Evolutionary conservation across 2,113 vertebrate genomes (phyloP).

Genomic region (Sialia sialis): DNA sequence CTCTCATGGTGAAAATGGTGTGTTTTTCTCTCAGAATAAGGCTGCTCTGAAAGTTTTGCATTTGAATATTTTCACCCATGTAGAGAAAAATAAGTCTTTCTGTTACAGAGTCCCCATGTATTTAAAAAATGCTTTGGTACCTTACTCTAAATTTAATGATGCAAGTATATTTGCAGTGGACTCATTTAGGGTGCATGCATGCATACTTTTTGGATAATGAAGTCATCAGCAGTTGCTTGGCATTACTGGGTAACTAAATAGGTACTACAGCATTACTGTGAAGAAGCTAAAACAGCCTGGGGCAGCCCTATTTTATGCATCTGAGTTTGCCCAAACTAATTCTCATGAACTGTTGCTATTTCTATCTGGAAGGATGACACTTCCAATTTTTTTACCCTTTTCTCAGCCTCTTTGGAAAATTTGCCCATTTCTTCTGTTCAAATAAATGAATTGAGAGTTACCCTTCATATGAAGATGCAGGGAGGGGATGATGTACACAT

Average conservation of each 20-base stretch:
- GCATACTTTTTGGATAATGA: constrained; percentile 51
- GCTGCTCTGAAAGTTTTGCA: not conserved
- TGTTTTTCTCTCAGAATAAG: not conserved
- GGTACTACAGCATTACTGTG: not conserved
- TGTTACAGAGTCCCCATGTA: not conserved
- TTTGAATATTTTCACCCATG: not conserved
- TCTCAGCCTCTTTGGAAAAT: not conserved
- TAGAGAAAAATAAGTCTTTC: not conserved
- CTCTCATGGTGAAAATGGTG: not conserved
- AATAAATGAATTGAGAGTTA: not conserved
- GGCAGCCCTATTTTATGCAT: constrained; percentile 50
- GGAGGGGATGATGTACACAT: not conserved
- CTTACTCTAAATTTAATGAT: constrained; percentile 41
- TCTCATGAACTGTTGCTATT: constrained; percentile 32
- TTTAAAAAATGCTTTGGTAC: constrained; percentile 24
- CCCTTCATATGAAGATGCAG: not conserved
- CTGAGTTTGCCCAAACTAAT: constrained; percentile 45
- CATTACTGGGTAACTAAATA: constrained; percentile 59
- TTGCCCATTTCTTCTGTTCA: not conserved
- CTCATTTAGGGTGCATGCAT: constrained; percentile 23
- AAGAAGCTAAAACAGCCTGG: constrained; percentile 42
- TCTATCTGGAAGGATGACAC: not conserved
- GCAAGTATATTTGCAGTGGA: not conserved
- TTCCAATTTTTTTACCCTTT: not conserved
- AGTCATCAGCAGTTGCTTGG: constrained; percentile 19